Base-by-base conservation (phyloP, 2,888 invertebrate species). In the Mesoligia furuncula region DNA sequence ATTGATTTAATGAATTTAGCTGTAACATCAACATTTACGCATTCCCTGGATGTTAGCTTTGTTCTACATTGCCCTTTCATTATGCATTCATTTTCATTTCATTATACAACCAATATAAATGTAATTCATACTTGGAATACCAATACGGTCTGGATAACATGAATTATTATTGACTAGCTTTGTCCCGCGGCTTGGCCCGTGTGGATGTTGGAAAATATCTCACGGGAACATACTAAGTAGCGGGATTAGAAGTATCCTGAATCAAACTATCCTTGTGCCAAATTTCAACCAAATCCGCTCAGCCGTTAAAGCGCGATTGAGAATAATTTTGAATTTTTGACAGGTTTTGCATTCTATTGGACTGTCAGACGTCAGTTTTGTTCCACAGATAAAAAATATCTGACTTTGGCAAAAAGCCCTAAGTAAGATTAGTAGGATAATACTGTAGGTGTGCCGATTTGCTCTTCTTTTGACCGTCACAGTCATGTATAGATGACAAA, bases 1-100 rank as follows among this genome's bases (percentile, higher is more conserved):
- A 78, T 70, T 73, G 66, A 70, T 81, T 81, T 36, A 73, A 81
- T 79, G 59, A 74, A 77, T 77, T 70, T 36, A 62, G 42, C 20
- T 54, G 51, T 54, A 73, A 73, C 36, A 72, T 71, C 39, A 78
- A 71, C 27, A 82, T 72, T 79, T 24, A 72, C 27, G n/a, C 13
- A 51, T 59, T 81, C 27, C n/a, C 36, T 67, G 31, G 45, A 31
- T 72, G 70, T 71, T 36, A 54, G 51, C 54, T 48, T 69, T 82
- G 59, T 81, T 68, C 36, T 39, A 13, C 48, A 27, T 45, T 45
- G 45, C 31, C 20, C 27, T 67, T 73, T 67, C 17, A 81, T 73
- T 20, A 57, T 54, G 24, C 11, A 66, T 57, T 69, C 0, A 27
- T 71, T 70, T 81, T 36, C 24, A 77, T 77, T 72, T 61, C 54